A percentile compares a stretch with the other conserved stretches of the same genome.
These are phyloP conservation scores for Acromyrmex charruanus DNA, from an alignment of 1,140 invertebrate genomes.

Conservation along the genomic window DNA sequence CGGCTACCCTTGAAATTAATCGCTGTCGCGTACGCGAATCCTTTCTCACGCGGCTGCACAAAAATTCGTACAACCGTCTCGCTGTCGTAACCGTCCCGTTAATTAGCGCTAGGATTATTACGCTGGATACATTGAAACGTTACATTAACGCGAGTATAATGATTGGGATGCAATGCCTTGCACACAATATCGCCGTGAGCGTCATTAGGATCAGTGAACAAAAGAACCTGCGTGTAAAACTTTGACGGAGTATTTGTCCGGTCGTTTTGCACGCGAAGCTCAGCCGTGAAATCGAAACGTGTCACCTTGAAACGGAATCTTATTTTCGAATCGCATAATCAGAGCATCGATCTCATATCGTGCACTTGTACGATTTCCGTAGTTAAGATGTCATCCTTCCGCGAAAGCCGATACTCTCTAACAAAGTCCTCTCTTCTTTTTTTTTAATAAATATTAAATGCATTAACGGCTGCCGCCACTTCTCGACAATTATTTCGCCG, in stretches of 20 bases:
- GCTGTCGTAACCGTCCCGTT: constrained; percentile 22
- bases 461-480: constrained; percentile 13
- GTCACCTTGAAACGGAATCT: constrained; percentile 20
- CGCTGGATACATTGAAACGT: constrained; percentile 31
- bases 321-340: constrained; percentile 14
- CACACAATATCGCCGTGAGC: neutral
- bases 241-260: neutral
- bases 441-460: constrained; percentile 44
- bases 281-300: neutral
- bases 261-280: neutral
- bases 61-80: constrained; percentile 31
- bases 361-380: constrained; percentile 55
- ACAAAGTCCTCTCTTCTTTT: neutral
- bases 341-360: constrained; percentile 37
- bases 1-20: constrained; percentile 60
- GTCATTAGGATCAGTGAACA: constrained; percentile 10
- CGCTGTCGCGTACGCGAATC: constrained; percentile 3
- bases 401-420: constrained; percentile 34
- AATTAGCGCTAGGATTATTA: constrained; percentile 43
- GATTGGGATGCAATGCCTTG: neutral
- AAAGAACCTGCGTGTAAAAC: neutral
- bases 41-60: constrained; percentile 29
- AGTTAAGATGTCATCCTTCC: constrained; percentile 62
- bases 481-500: constrained; percentile 54
- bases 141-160: constrained; percentile 7